Conservation (phyloP, 1,140 invertebrate species). For the Bathynomus jamesi region DNA sequence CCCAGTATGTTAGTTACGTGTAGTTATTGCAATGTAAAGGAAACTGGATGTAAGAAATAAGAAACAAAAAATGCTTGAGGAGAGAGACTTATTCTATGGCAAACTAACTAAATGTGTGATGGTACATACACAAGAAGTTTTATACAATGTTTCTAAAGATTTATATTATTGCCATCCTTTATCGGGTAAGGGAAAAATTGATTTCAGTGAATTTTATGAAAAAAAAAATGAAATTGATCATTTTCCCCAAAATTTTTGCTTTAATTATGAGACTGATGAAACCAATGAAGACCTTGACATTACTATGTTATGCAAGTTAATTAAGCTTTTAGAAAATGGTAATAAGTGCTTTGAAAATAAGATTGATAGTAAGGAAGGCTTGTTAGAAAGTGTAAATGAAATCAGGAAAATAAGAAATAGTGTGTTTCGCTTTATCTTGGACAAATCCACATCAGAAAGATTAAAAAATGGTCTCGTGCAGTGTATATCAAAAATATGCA, state of each 20-base stretch:
- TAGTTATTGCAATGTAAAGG: no score
- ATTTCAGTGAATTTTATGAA: neutral
- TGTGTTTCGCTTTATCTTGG: neutral
- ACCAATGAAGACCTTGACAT: neutral
- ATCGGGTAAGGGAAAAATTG: neutral
- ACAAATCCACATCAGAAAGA: neutral
- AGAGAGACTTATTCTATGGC: no score
- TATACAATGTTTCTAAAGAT: neutral
- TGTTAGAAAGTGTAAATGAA: neutral
- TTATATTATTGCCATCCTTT: neutral
- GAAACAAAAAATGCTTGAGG: no score
- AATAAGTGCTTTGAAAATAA: neutral
- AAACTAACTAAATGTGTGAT: no score
- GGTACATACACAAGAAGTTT: no score
- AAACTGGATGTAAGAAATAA: no score
- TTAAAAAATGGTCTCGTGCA: neutral
- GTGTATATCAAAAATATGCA: neutral
- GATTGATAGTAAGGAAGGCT: neutral
- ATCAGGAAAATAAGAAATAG: neutral
- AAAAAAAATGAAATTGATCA: no score
- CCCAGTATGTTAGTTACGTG: no score
- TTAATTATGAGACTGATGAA: neutral
- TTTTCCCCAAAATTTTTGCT: neutral
- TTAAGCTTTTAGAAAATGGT: neutral
- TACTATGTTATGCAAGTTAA: neutral